Evolutionary conservation across 2,888 invertebrate species (phyloP), one percentile per base, ranked within the genome.

Genomic region (Megalurothrips usitatus): DNA sequence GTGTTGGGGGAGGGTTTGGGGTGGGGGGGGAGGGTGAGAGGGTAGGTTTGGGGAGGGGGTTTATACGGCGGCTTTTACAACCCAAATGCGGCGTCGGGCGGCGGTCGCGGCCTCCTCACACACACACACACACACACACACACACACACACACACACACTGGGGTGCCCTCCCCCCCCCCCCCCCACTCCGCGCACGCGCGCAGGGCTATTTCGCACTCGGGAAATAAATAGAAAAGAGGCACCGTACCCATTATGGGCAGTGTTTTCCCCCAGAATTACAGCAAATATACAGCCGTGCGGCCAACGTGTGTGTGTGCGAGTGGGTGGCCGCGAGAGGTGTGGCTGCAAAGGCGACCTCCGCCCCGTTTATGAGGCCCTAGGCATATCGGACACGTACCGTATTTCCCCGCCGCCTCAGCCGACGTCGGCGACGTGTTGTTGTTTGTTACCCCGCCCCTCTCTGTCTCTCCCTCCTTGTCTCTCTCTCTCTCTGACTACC

Each of bases 141-240:
- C 68, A 68, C 68, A 68, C 23, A 0, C 68, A 23, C 23, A 68
- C 23, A 68, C 23, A 68, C 19, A n/a, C 63, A n/a, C n/a, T n/a
- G 34, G 34, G 34, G 68, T 6, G 11, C 68, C 23, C 68, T 11
- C 11, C 19, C 49, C 10, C 52, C 1, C 52, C 14, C 52, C 14
- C 52, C 11, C 52, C 11, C 52, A 52, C 52, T 14, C 52, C 52
- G 17, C 52, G 17, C 52, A 52, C n/a, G n/a, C n/a, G n/a, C n/a
- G 68, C 68, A 11, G 68, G 68, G 68, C 68, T 10, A 12, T 75
- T 75, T 75, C 68, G 23, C 68, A 75, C 26, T 26, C 68, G 26
- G 68, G 26, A 75, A 75, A 75, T 75, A 75, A 75, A 75, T 75
- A 75, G 68, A 75, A 75, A 75, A 75, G 68, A 75, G 26, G 23